phyloP scores from a whole-genome alignment of 2,113 vertebrate species.

The Rhinogobius similis region DNA sequence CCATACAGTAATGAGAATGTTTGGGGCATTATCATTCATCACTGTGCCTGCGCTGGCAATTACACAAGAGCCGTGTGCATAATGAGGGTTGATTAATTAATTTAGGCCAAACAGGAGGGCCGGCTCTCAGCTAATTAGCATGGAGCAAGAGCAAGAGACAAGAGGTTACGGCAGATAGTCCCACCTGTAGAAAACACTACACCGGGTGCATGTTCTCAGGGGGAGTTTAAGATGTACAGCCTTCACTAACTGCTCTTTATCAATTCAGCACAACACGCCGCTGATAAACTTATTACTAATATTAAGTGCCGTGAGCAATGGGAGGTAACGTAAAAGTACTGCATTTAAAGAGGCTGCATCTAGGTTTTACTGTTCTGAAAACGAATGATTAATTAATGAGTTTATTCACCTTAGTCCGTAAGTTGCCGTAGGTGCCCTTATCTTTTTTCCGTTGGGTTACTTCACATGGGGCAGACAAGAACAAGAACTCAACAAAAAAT shows the following conservation, averaged over 20 bases:
- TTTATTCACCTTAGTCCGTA: too few species aligned
- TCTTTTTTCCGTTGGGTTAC: too few species aligned
- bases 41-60: conserved; percentile 72
- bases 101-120: conserved; percentile 79
- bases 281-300: background rate
- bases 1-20: conserved; percentile 75
- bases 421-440: too few species aligned
- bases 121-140: conserved; percentile 73
- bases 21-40: conserved; percentile 76
- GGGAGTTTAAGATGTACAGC: conserved; percentile 21
- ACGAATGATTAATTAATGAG: too few species aligned
- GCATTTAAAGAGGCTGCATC: too few species aligned
- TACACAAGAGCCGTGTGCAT: conserved; percentile 76
- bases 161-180: conserved; percentile 67
- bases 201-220: conserved; percentile 31
- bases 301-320: too few species aligned
- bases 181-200: conserved; percentile 62
- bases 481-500: too few species aligned
- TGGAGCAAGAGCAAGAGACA: conserved; percentile 57
- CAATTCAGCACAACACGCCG: background rate
- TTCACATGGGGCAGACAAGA: too few species aligned
- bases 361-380: too few species aligned
- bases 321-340: too few species aligned
- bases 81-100: conserved; percentile 83
- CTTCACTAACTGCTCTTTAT: conserved; percentile 11